Conservation (phyloP, 2,888 invertebrate genomes). For the Sesia apiformis region DNA sequence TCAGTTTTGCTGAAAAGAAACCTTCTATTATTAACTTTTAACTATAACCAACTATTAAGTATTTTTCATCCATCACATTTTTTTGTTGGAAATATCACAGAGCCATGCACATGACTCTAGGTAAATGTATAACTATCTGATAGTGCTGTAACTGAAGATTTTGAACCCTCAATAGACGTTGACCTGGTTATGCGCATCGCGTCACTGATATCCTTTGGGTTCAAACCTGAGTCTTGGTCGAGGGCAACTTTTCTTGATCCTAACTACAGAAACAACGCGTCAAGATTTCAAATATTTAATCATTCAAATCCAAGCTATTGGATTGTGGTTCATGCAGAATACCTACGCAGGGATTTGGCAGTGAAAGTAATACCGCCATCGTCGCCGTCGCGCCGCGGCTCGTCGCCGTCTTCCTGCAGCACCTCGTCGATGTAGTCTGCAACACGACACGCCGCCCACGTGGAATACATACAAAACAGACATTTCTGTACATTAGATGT, state of each 20-base stretch:
- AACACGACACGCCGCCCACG: conserved; percentile 12
- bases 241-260: too few relatives aligned
- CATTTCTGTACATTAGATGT: too few relatives aligned
- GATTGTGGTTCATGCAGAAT: conserved; percentile 54
- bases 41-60: neutral
- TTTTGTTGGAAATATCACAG: neutral
- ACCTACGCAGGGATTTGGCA: conserved; percentile 91
- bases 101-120: too few relatives aligned
- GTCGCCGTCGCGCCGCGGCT: conserved; percentile 76
- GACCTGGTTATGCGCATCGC: too few relatives aligned
- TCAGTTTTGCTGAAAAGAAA: too few relatives aligned
- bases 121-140: neutral
- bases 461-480: neutral
- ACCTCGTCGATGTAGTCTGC: conserved; percentile 91
- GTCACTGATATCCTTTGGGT: too few relatives aligned
- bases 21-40: too few relatives aligned
- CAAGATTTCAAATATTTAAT: neutral
- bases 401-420: conserved; percentile 74
- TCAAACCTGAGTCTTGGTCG: too few relatives aligned
- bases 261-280: too few relatives aligned
- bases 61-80: neutral
- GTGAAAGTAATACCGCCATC: conserved; percentile 93
- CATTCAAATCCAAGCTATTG: conserved; percentile 52
- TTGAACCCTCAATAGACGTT: neutral
- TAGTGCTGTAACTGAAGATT: neutral